A percentile compares a stretch with the other conserved stretches of the same genome.
Evolutionary conservation across 2,888 invertebrate genomes (phyloP).

Genomic region (Diarsia rubi): DNA sequence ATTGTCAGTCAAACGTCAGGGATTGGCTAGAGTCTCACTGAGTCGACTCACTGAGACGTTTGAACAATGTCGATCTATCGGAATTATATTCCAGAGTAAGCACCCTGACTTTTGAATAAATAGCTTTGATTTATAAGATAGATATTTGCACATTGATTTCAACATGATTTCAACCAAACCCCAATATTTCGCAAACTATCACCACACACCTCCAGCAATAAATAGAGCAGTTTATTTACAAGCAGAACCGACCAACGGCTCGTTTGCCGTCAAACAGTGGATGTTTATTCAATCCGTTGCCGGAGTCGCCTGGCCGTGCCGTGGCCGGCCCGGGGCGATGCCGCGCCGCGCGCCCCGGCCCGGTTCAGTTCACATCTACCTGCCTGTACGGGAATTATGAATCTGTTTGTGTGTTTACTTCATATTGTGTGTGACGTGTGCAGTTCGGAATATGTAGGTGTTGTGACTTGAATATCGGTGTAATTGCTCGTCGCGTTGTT

Average conservation of each 20-base stretch:
- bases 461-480: slow-evolving; percentile 2
- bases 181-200: slow-evolving; percentile 14
- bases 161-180: neutral
- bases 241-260: slow-evolving; percentile 31
- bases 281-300: slow-evolving; percentile 41
- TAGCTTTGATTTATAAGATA: neutral
- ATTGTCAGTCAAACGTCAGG: too few species aligned
- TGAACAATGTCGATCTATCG: too few species aligned
- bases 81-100: too few species aligned
- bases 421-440: slow-evolving; percentile 13
- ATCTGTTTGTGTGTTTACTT: slow-evolving; percentile 52
- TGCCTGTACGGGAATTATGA: slow-evolving; percentile 46
- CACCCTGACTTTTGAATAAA: too few species aligned
- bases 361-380: slow-evolving; percentile 40
- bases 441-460: neutral
- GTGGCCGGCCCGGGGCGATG: slow-evolving; percentile 32
- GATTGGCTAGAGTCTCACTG: too few species aligned
- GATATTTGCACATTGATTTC: too few species aligned
- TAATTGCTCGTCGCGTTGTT: neutral
- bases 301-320: neutral
- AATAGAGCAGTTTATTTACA: slow-evolving; percentile 39
- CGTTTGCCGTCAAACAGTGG: slow-evolving; percentile 32
- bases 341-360: neutral
- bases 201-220: slow-evolving; percentile 16
- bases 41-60: too few species aligned